Base-by-base conservation (phyloP, 2,797 vertebrate species). In the Bufotes viridis region DNA sequence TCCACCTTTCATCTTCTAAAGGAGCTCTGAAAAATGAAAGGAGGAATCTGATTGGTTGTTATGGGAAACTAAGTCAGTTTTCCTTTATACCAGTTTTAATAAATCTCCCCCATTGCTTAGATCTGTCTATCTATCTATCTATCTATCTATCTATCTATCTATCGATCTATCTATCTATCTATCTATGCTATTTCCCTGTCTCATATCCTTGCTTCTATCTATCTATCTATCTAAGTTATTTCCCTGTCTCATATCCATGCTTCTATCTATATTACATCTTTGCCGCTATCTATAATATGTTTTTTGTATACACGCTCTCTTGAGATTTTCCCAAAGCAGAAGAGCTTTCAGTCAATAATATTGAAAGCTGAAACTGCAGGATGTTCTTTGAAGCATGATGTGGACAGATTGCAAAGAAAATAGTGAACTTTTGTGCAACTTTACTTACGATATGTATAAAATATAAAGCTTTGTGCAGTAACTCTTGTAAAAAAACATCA, bases 331-430 rank as follows among this genome's bases (percentile, higher is more conserved):
- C 65, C 72, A 70, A 81, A 78, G 67, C 74, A 79, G 61, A 83
- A 58, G 34, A 53, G 34, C 55, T 83, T 78, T 86, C 84, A 72
- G 72, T 86, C 84, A 86, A 82, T 78, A 78, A 82, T 63, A 82
- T 70, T 82, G 85, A 89, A 87, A 69, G 85, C 55, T 83, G 63
- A 72, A 74, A 72, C 84, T 29, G 65, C 63, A 87, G 81, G 80
- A 82, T 82, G 60, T 81, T 82, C 63, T 86, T 86, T 89, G 72
- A 89, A 86, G 84, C 84, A 78, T 82, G 70, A 86, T 86, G 79
- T 86, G 70, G 72, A 86, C 84, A 80, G 80, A 89, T 86, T 86
- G 51, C 82, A 89, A 86, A 86, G 79, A 84, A 65, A 82, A 82
- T 78, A 49, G 88, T 86, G 80, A 89, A 82, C 84, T 72, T 24